These are phyloP conservation scores for Orthochromis malagaraziensis DNA, from an alignment of 2,113 vertebrate genomes.

Conservation along the genomic window DNA sequence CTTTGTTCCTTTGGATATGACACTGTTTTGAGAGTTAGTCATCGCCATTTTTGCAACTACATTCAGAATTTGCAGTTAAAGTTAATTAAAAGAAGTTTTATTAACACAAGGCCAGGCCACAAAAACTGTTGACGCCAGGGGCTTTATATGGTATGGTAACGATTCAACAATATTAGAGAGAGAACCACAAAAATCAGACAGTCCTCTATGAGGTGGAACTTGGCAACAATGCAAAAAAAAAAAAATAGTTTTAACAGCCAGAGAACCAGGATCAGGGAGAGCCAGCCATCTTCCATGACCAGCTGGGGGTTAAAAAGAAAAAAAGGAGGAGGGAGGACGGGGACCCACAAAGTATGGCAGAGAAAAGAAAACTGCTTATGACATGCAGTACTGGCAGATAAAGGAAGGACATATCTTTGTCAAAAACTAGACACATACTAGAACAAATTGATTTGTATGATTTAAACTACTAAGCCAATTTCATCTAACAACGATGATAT, in stretches of 20 bases:
- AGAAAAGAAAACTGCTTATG: neutral
- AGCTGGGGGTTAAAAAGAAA: neutral
- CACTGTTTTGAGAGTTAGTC: neutral
- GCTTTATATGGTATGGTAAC: neutral
- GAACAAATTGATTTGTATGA: neutral
- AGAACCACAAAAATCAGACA: neutral
- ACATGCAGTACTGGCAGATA: neutral
- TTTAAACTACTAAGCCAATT: neutral
- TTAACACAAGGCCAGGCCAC: neutral
- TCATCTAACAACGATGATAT: neutral
- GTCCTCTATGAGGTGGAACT: neutral
- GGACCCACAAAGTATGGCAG: neutral
- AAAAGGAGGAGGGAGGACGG: neutral
- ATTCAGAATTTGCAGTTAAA: neutral
- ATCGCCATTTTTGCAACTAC: neutral
- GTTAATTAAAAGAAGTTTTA: neutral
- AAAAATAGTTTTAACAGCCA: neutral
- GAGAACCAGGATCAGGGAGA: neutral
- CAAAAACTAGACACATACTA: accelerated
- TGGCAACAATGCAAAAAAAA: neutral
- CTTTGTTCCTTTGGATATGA: neutral
- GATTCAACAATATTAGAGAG: neutral
- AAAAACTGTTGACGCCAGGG: neutral
- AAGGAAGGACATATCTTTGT: neutral
- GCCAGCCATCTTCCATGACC: neutral